Base-by-base conservation (phyloP, 2,888 invertebrate species). In the Platycheirus rosarum region DNA sequence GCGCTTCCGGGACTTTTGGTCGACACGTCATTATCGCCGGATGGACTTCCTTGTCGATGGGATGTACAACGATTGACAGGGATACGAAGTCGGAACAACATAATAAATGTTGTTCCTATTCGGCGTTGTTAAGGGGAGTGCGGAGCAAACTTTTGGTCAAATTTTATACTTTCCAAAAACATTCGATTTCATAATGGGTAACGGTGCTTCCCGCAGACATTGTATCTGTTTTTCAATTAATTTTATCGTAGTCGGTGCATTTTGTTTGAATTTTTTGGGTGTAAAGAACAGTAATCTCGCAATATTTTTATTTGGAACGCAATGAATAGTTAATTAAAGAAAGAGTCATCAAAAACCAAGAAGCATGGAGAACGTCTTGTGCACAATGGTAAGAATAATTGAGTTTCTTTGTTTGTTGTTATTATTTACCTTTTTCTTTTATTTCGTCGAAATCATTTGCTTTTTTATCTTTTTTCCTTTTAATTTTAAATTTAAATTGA, bases 41-140 rank as follows among this genome's bases (percentile, higher is more conserved):
- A 96, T 97, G 96, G 96, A 97, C 90, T 96, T 95, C 88, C 92
- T 97, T 11, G 94, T 97, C 69, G 96, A 97, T 90, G 97, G 96
- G 86, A 96, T 97, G 95, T 97, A 97, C 88, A 96, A 96, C 91
- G 95, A 95, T 88, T 95, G 89, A 90, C 90, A 80, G 44, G 74
- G 79, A 29, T 68, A 71, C 23, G 66, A 49, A 29, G 62, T 62
- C 0, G 44, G 62, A 26, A 26, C 62, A 29, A 66, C 69, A 26
- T 77, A 71, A 77, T 57, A 68, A 37, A 53, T 32, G 29, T 29
- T 74, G 16, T 2, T 8, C 1, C n/a, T n/a, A n/a, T 40, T 40
- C 2, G 8, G 7, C 4, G 13, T 13, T 2, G 6, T 13, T 7
- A 3, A 35, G n/a, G 7, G 8, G 7, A 37, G 18, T 51, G 20